These are phyloP conservation scores for Caranx ignobilis DNA, from an alignment of 2,113 vertebrate species.

Conservation along the genomic window DNA sequence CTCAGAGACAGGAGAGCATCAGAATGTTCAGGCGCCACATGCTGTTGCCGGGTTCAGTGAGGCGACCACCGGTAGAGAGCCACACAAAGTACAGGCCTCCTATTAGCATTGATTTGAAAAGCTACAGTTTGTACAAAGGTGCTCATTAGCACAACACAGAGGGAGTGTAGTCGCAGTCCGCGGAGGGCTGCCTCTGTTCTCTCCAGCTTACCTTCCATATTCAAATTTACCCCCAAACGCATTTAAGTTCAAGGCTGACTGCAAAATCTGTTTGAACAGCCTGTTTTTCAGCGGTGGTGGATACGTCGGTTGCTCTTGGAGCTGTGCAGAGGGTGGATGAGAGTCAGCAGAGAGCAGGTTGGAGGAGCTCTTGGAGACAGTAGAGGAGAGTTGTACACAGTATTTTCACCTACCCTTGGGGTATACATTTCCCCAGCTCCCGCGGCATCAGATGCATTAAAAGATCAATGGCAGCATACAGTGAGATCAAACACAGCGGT, in stretches of 20 bases:
- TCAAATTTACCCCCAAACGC: constrained; percentile 76
- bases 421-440: constrained; percentile 57
- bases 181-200: constrained; percentile 75
- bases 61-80: constrained; percentile 60
- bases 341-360: constrained; percentile 32
- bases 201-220: constrained; percentile 76
- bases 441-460: constrained; percentile 70
- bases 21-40: constrained; percentile 71
- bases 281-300: constrained; percentile 54
- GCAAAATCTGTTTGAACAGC: constrained; percentile 67
- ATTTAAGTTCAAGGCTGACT: constrained; percentile 77
- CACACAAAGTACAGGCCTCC: constrained; percentile 76
- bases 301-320: constrained; percentile 36
- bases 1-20: constrained; percentile 55
- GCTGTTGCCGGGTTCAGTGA: constrained; percentile 67
- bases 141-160: constrained; percentile 86
- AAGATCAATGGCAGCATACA: constrained; percentile 66
- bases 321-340: constrained; percentile 33
- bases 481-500: constrained; percentile 52
- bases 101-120: constrained; percentile 83
- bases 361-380: constrained; percentile 34
- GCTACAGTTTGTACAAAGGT: constrained; percentile 78
- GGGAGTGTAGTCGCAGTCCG: constrained; percentile 72
- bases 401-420: constrained; percentile 63
- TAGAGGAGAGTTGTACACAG: constrained; percentile 12